Conservation (phyloP, 2,797 vertebrate genomes). For the Sebastes itinus region DNA sequence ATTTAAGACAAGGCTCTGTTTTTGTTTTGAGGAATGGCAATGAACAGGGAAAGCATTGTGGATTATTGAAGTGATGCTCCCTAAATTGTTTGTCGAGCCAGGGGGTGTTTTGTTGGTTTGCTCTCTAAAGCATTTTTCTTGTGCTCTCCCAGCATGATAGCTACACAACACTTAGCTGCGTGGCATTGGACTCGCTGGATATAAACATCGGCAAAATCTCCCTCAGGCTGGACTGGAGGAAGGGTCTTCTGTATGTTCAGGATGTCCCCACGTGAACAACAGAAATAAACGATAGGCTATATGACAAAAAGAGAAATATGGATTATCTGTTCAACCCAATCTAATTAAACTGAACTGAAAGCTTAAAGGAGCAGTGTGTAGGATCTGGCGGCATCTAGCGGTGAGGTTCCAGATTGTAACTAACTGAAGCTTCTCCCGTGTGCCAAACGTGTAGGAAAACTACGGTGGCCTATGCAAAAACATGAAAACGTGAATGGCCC, state of each 20-base stretch:
- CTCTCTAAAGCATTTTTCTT: slow-evolving; percentile 49
- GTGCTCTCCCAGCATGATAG: slow-evolving; percentile 33
- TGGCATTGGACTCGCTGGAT: slow-evolving; percentile 28
- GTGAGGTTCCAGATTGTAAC: no score
- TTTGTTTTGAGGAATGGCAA: slow-evolving; percentile 49
- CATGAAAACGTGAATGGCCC: no score
- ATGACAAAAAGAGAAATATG: not conserved
- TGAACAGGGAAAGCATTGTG: slow-evolving; percentile 19
- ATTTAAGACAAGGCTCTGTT: slow-evolving; percentile 42
- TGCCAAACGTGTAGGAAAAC: not conserved
- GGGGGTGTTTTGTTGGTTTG: slow-evolving; percentile 40
- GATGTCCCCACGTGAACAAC: not conserved
- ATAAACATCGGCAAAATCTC: slow-evolving; percentile 30
- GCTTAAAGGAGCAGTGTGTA: no score
- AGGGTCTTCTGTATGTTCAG: not conserved
- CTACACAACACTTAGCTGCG: slow-evolving; percentile 23
- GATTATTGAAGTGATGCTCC: slow-evolving; percentile 48
- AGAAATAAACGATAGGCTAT: slow-evolving; percentile 6
- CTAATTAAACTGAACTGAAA: not conserved
- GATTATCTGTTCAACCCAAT: not conserved
- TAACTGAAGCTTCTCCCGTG: no score
- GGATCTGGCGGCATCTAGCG: no score
- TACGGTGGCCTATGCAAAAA: not conserved
- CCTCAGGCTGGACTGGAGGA: not conserved
- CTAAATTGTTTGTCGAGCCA: slow-evolving; percentile 54